Evolutionary conservation across 1,140 invertebrate species (phyloP).

Genomic region (Neuroterus valhalla): DNA sequence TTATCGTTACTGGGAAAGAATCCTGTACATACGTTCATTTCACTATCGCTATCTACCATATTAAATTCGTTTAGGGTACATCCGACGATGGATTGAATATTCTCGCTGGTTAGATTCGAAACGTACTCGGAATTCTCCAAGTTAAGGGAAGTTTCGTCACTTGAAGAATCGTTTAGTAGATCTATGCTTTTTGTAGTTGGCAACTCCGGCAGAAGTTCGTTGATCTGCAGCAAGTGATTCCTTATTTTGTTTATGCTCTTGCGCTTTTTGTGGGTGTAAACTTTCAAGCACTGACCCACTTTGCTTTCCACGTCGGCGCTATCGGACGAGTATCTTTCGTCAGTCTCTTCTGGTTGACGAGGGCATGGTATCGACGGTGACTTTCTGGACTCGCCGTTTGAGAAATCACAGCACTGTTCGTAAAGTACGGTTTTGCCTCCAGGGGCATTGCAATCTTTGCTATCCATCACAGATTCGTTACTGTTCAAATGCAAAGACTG

Average conservation of each 20-base stretch:
- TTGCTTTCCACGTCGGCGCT: constrained; percentile 53
- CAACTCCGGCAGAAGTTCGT: constrained; percentile 53
- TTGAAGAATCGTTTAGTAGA: constrained; percentile 63
- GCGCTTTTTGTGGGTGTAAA: constrained; percentile 68
- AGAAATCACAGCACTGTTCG: constrained; percentile 66
- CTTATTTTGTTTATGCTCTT: constrained; percentile 52
- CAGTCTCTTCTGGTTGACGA: constrained; percentile 35
- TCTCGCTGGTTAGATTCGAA: constrained; percentile 63
- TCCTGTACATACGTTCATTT: constrained; percentile 4
- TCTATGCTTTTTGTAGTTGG: constrained; percentile 64
- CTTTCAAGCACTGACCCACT: constrained; percentile 67
- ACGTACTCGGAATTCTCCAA: constrained; percentile 67
- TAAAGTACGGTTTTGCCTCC: constrained; percentile 43
- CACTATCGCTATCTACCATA: constrained; percentile 23
- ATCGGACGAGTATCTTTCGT: constrained; percentile 47
- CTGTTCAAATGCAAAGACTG: constrained; percentile 32
- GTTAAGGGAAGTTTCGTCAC: constrained; percentile 60
- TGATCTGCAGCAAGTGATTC: constrained; percentile 47
- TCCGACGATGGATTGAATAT: constrained; percentile 61
- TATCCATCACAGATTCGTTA: constrained; percentile 35
- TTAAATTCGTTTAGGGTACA: constrained; percentile 24
- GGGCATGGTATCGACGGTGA: constrained; percentile 36
- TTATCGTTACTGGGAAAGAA: neutral
- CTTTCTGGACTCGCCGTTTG: constrained; percentile 49
- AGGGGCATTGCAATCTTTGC: constrained; percentile 39